Base-by-base conservation (phyloP, 1,140 invertebrate species). In the Battus philenor region DNA sequence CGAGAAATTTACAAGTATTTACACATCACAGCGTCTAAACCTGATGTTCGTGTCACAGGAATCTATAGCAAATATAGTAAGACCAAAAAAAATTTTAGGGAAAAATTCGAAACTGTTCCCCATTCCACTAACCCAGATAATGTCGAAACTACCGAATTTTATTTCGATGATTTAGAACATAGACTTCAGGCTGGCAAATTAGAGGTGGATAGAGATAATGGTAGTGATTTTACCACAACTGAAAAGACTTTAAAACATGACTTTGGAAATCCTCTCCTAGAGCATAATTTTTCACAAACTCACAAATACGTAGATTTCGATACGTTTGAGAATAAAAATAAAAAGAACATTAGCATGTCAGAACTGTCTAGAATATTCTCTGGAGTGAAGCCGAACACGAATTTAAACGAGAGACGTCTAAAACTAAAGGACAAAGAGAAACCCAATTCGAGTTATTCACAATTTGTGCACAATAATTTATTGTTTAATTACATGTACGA, bases 391-490 rank as follows among this genome's bases (percentile, higher is more conserved):
- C 38, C 16, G n/a, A 29, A 29, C 7, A 17, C 12, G 15, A 41
- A 26, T 26, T 13, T 12, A 12, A 12, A 41, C 38, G 26, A 29
- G n/a, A 15, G n/a, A 9, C 38, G n/a, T 7, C 38, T 6, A 29
- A 9, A 27, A 13, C 24, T 29, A 15, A 13, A n/a, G 16, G 8
- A 3, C 9, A 26, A 18, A 26, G 11, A 3, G 27, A 41, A 29
- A 7, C 10, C 11, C n/a, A 27, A 41, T 15, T 16, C 12, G 22
- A 1, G 11, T 5, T 29, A 41, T n/a, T 9, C 38, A 0, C 22
- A 13, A 7, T 16, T 41, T 8, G 22, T 41, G n/a, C 38, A 41
- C 12, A 41, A 41, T 12, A 41, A 41, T 17, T 41, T 41, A n/a
- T 27, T 41, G 24, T 41, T 29, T 17, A n/a, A 16, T 41, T 41